Base-by-base conservation (phyloP, 2,888 invertebrate species). In the Cheilosia scutellata region DNA sequence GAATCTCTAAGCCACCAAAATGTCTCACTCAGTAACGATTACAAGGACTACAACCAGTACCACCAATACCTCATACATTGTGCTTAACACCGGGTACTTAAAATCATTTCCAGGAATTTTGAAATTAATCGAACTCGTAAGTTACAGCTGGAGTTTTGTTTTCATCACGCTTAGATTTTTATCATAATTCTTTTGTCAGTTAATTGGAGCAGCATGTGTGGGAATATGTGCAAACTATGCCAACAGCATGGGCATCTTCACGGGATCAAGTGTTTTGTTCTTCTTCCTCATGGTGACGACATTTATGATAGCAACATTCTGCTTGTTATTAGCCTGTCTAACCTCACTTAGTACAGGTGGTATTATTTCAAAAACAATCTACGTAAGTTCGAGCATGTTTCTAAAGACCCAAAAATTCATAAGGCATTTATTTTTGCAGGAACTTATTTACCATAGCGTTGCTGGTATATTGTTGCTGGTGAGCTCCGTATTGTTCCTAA, bases 1-100 rank as follows among this genome's bases (percentile, higher is more conserved):
- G 40, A 65, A 57, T 65, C 33, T 37, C 16, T 65, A 77, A 65
- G n/a, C 42, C 60, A 74, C 33, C 88, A 95, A 92, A 89, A 97
- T 97, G 97, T 97, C 97, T 87, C 97, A 97, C 93, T 94, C 96
- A 42, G 96, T 97, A 88, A 97, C 97, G 58, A 96, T 97, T 80
- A 97, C 97, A 33, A 94, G 96, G 90, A 96, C 96, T 37, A 96
- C 96, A n/a, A 97, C 97, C 66, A 96, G 96, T 82, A 95, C 96
- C 9, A 94, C 95, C 29, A 95, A 95, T 33, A 96, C 96, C 25
- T 95, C 96, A 9, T 95, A 96, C 7, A 94, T 97, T 87, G 95
- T 96, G 88, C 93, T 97, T 87, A 97, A 98, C 92, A 96, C 95
- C 5, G 96, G 96, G 62, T 97, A 97, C 91, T 92, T 97, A 88